A percentile compares a stretch with the other conserved stretches of the same genome.
Evolutionary conservation across 35 echinoderm and acorn worm genomes (phyloP).

Genomic region (Chiridota heheva): DNA sequence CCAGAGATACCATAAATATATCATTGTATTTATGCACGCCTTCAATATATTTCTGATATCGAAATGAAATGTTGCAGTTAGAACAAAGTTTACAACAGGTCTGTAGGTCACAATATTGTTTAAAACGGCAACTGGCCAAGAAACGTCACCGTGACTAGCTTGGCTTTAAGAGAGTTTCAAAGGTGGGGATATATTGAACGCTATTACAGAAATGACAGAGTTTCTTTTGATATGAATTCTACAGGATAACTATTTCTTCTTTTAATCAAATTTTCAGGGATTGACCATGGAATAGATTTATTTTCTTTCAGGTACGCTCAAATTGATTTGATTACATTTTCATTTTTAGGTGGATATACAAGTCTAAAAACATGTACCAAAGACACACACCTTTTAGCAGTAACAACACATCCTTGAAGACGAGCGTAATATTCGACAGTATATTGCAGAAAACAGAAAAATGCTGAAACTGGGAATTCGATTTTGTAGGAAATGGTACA

Average conservation of each 20-base stretch:
- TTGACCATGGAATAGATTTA: too few species aligned
- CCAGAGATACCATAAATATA: slow-evolving; percentile 7
- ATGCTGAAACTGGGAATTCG: background rate
- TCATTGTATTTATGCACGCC: slow-evolving; percentile 26
- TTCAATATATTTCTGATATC: slow-evolving; percentile 21
- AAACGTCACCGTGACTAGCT: background rate
- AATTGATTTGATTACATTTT: too few species aligned
- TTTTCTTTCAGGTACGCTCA: too few species aligned
- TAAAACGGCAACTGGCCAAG: background rate
- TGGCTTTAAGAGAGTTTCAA: slow-evolving; percentile 11
- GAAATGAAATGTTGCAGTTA: background rate
- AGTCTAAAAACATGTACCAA: too few species aligned
- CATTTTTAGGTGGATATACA: too few species aligned
- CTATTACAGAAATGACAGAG: background rate
- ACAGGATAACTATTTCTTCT: background rate
- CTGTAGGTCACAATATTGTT: background rate
- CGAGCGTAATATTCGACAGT: slow-evolving; percentile 11
- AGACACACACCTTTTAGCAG: too few species aligned
- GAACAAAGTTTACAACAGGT: slow-evolving; percentile 13
- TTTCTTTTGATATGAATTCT: slow-evolving; percentile 12
- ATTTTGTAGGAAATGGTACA: background rate
- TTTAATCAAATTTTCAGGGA: background rate
- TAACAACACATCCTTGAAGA: slow-evolving; percentile 17
- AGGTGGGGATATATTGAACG: background rate
- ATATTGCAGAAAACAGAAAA: slow-evolving; percentile 18